A percentile compares a stretch with the other conserved stretches of the same genome.
phyloP scores from a whole-genome alignment of 2,888 invertebrate genomes.

The Marasmarcha lunaedactyla region DNA sequence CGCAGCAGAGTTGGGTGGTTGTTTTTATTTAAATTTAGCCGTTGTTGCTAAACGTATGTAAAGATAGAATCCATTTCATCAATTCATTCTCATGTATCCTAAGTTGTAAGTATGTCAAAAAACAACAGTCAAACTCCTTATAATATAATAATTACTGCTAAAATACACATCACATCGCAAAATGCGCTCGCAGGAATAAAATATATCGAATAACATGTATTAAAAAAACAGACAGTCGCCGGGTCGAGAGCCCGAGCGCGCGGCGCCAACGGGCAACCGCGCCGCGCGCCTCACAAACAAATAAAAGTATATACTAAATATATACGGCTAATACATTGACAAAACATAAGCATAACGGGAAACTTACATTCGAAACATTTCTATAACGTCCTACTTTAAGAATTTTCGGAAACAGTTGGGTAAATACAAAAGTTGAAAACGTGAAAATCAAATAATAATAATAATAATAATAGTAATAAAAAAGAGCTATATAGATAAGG shows the following conservation, averaged over 20 bases:
- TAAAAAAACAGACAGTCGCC: conserved; percentile 68
- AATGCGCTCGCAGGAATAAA: conserved; percentile 85
- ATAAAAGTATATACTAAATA: conserved; percentile 59
- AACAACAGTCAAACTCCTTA: conserved; percentile 71
- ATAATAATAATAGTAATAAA: conserved; percentile 41
- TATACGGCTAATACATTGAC: conserved; percentile 58
- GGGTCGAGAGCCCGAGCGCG: conserved; percentile 46
- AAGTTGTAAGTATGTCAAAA: conserved; percentile 70
- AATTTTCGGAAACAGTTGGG: conserved; percentile 69
- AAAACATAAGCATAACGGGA: conserved; percentile 70
- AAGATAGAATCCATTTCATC: conserved; percentile 51
- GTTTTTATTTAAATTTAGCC: conserved; percentile 46
- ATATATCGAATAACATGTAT: conserved; percentile 78
- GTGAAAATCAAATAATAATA: conserved; percentile 60
- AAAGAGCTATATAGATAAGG: conserved; percentile 66
- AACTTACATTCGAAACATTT: conserved; percentile 70
- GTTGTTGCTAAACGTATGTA: conserved; percentile 44
- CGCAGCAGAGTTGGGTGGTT: conserved; percentile 45
- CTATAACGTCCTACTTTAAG: conserved; percentile 70
- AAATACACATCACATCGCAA: conserved; percentile 78
- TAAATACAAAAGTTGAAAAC: conserved; percentile 66
- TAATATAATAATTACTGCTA: conserved; percentile 72
- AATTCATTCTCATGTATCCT: conserved; percentile 58
- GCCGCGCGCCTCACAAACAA: conserved; percentile 47
- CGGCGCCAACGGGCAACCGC: conserved; percentile 67